These are phyloP conservation scores for Drosophila lowei DNA, from an alignment of 1,140 invertebrate species.

Conservation along the genomic window DNA sequence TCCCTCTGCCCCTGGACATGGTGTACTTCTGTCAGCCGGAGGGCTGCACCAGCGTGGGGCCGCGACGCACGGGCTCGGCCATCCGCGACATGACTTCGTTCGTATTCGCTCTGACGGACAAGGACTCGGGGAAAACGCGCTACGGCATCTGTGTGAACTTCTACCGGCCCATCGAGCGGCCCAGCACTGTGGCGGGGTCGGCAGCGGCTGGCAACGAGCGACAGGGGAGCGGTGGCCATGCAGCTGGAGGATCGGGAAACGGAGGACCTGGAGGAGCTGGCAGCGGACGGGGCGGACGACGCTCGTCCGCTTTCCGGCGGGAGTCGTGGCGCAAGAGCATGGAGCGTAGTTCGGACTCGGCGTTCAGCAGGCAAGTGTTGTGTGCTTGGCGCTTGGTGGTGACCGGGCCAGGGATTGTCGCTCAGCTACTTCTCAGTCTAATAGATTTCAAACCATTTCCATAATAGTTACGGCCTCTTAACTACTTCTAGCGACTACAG, in stretches of 20 bases:
- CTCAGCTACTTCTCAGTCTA: slow-evolving; percentile 31
- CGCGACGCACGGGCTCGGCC: slow-evolving; percentile 88
- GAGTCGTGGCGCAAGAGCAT: slow-evolving; percentile 95
- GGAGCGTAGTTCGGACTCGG: slow-evolving; percentile 95
- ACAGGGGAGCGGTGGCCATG: slow-evolving; percentile 61
- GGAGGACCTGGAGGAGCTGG: slow-evolving; percentile 22
- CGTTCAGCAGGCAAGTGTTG: slow-evolving; percentile 92
- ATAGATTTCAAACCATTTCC: slow-evolving; percentile 70
- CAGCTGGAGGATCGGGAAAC: slow-evolving; percentile 29
- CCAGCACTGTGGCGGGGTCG: slow-evolving; percentile 39
- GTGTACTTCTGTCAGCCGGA: slow-evolving; percentile 99
- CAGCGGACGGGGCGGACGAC: slow-evolving; percentile 66
- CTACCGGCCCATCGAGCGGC: slow-evolving; percentile 93
- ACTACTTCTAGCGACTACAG: slow-evolving; percentile 92
- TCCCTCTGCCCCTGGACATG: slow-evolving; percentile 98
- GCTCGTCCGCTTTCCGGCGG: slow-evolving; percentile 88
- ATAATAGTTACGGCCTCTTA: slow-evolving; percentile 83
- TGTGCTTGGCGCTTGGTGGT: slow-evolving; percentile 17
- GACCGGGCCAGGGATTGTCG: slow-evolving; percentile 5
- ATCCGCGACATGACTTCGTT: slow-evolving; percentile 96
- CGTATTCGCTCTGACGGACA: slow-evolving; percentile 99
- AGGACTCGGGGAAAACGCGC: slow-evolving; percentile 96
- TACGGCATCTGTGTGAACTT: slow-evolving; percentile 99
- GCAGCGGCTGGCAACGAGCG: slow-evolving; percentile 43
- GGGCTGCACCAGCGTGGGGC: slow-evolving; percentile 96